Evolutionary conservation across 2,113 vertebrate genomes (phyloP).

Genomic region (Heterochromis multidens): DNA sequence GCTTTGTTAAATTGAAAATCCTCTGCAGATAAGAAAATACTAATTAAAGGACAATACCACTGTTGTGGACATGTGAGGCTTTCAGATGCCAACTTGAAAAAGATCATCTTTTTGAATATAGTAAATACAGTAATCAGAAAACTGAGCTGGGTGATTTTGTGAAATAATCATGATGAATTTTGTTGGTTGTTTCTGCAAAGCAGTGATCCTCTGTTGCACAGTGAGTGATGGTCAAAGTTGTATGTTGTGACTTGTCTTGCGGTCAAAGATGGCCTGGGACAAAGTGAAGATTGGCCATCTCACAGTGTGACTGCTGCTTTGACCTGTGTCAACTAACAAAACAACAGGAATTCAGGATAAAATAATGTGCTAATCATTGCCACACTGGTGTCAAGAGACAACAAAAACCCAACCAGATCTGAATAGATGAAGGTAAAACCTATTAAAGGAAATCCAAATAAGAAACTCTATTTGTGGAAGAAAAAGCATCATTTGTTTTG

Average conservation of each 20-base stretch:
- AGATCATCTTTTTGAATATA: background rate
- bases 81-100: background rate
- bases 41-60: background rate
- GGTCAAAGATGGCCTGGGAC: background rate
- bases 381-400: background rate
- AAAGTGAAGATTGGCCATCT: background rate
- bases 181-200: rapidly evolving
- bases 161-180: background rate
- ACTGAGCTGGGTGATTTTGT: background rate
- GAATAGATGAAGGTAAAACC: background rate
- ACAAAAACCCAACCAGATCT: background rate
- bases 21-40: background rate
- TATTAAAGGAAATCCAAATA: too few relatives aligned
- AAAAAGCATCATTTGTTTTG: background rate
- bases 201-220: background rate
- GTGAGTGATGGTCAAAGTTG: background rate
- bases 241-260: background rate
- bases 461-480: rapidly evolving
- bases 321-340: background rate
- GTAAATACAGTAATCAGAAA: background rate
- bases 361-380: background rate
- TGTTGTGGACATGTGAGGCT: background rate
- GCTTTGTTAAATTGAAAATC: conserved; percentile 1
- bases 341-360: background rate
- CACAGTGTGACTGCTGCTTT: rapidly evolving